phyloP scores from a whole-genome alignment of 2,888 invertebrate species.

The Ophion costatus region DNA sequence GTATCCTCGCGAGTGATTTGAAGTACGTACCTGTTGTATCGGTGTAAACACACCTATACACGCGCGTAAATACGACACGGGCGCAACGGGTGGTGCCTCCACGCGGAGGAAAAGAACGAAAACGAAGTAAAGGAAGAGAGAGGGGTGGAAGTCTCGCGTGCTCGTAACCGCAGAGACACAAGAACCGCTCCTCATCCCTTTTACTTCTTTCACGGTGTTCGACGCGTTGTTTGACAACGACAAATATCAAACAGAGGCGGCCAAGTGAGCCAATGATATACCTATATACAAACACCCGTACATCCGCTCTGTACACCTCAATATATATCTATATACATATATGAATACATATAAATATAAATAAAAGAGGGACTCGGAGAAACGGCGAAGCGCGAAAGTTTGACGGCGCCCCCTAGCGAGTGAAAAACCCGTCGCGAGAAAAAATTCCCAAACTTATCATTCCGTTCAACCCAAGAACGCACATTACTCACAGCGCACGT shows the following conservation, averaged over 20 bases:
- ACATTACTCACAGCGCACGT: not conserved
- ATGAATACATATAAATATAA: conserved; percentile 12
- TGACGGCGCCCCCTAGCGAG: conserved; percentile 20
- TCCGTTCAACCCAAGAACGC: not conserved
- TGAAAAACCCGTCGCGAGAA: conserved; percentile 16
- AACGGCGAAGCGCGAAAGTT: conserved; percentile 29
- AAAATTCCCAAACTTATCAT: not conserved
- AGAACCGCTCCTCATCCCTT: conserved; percentile 29
- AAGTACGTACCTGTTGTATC: conserved; percentile 24
- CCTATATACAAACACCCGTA: not conserved
- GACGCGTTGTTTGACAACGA: conserved; percentile 59
- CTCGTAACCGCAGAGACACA: conserved; percentile 49
- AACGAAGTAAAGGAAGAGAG: conserved; percentile 13
- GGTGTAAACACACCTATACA: conserved; percentile 16
- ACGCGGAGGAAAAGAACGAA: conserved; percentile 8
- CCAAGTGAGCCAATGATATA: conserved; percentile 26
- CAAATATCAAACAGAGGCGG: conserved; percentile 58
- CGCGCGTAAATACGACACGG: conserved; percentile 22
- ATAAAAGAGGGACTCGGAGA: conserved; percentile 26
- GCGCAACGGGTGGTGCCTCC: conserved; percentile 30
- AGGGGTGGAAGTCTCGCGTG: conserved; percentile 35
- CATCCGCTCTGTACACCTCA: not conserved
- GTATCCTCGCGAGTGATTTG: conserved; percentile 31
- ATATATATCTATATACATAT: not conserved
- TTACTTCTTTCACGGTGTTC: conserved; percentile 26